These are phyloP conservation scores for Poecilia velifera DNA, from an alignment of 2,797 vertebrate species.

Conservation along the genomic window DNA sequence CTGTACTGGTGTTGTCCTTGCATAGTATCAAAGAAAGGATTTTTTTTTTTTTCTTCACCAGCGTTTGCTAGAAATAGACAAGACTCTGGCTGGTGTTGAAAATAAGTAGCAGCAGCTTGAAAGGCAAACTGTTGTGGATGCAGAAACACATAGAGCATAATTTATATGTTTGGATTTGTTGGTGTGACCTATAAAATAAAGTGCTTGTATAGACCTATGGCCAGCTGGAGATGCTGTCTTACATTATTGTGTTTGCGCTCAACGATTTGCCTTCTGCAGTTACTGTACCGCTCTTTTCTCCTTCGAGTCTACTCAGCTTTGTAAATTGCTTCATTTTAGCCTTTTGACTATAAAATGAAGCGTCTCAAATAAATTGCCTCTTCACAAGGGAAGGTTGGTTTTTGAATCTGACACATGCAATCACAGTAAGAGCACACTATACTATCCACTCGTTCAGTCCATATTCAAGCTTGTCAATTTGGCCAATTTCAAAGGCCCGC, in stretches of 20 bases:
- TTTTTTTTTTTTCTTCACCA: constrained; percentile 32
- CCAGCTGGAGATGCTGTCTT: constrained; percentile 18
- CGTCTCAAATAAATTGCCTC: constrained; percentile 59
- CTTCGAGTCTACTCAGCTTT: constrained; percentile 21
- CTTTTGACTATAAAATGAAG: constrained; percentile 64
- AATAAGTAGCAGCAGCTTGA: constrained; percentile 27
- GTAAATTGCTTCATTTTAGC: constrained; percentile 62
- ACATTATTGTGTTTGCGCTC: constrained; percentile 10
- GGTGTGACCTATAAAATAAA: constrained; percentile 16
- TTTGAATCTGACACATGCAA: constrained; percentile 67
- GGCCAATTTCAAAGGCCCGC: constrained; percentile 63
- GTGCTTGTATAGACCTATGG: constrained; percentile 2
- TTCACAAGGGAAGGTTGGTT: constrained; percentile 44
- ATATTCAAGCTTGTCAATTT: constrained; percentile 62
- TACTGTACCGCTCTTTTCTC: neutral
- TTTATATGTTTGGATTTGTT: constrained; percentile 30
- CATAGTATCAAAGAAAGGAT: constrained; percentile 35
- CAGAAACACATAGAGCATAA: neutral
- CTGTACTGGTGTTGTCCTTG: constrained; percentile 50
- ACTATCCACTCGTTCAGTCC: constrained; percentile 54
- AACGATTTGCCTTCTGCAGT: constrained; percentile 21
- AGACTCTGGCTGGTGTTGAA: constrained; percentile 24
- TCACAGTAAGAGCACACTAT: constrained; percentile 56
- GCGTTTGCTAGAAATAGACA: constrained; percentile 28
- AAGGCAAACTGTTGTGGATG: constrained; percentile 30